Conservation (phyloP, 1,140 invertebrate species). For the Leguminivora glycinivorella region DNA sequence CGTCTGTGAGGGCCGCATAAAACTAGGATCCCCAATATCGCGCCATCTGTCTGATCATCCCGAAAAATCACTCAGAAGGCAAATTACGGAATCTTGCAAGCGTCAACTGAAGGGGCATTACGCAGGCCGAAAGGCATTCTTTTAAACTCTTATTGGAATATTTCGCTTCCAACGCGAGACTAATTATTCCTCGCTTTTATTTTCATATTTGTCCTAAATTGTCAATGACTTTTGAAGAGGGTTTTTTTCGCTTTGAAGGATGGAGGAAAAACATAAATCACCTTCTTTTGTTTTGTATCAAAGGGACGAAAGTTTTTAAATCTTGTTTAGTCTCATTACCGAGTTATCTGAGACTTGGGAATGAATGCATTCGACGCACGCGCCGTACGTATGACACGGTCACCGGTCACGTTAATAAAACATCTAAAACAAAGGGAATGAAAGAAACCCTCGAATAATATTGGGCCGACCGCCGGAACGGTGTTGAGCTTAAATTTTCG, state of each 20-base stretch:
- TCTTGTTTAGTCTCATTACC: conserved; percentile 55
- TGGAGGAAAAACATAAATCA: conserved; percentile 57
- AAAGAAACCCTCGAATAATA: conserved; percentile 67
- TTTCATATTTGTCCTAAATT: conserved; percentile 60
- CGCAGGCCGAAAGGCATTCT: conserved; percentile 48
- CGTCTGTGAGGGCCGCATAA: conserved; percentile 54
- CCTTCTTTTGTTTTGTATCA: conserved; percentile 55
- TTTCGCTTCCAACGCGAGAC: conserved; percentile 40
- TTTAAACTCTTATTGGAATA: conserved; percentile 50
- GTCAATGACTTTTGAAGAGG: conserved; percentile 59
- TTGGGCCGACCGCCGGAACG: conserved; percentile 59
- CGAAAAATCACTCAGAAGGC: conserved; percentile 62
- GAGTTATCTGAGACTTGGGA: conserved; percentile 32
- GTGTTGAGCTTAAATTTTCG: conserved; percentile 62
- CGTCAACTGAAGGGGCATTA: conserved; percentile 43
- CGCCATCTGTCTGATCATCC: conserved; percentile 63
- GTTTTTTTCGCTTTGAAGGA: conserved; percentile 49
- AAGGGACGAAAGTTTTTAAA: conserved; percentile 55
- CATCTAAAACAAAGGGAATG: conserved; percentile 67
- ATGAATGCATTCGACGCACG: background rate
- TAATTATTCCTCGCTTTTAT: conserved; percentile 59
- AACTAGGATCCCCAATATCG: conserved; percentile 66
- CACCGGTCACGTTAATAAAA: conserved; percentile 59
- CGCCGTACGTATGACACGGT: conserved; percentile 34
- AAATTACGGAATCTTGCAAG: conserved; percentile 61